Conservation (phyloP, 2,888 invertebrate genomes). For the Ceraclea dissimilis region DNA sequence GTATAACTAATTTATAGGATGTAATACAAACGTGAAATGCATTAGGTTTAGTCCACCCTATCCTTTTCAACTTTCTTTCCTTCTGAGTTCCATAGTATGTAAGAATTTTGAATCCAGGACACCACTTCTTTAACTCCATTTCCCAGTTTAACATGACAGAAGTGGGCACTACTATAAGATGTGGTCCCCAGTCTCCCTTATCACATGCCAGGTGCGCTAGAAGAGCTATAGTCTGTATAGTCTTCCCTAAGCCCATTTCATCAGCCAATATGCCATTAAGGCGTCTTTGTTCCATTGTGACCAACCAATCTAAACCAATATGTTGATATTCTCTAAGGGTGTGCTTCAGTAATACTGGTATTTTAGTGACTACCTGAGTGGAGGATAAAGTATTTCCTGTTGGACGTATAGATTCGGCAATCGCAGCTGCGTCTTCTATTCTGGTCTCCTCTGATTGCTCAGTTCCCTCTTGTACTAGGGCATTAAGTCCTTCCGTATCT, state of each 20-base stretch:
- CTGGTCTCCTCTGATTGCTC: conserved; percentile 49
- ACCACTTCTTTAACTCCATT: conserved; percentile 99
- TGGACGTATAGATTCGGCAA: conserved; percentile 95
- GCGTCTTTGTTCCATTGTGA: conserved; percentile 90
- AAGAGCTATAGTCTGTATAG: conserved; percentile 93
- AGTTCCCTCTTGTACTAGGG: conserved; percentile 30
- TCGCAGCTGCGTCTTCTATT: conserved; percentile 86
- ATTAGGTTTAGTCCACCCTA: conserved; percentile 97
- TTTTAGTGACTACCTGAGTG: conserved; percentile 86
- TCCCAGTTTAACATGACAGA: conserved; percentile 99
- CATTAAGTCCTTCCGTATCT: conserved; percentile 32
- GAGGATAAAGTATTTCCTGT: conserved; percentile 96
- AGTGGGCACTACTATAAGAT: conserved; percentile 97
- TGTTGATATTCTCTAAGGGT: conserved; percentile 91
- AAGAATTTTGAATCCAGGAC: conserved; percentile 96
- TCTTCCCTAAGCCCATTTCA: conserved; percentile 96
- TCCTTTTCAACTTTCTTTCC: conserved; percentile 84
- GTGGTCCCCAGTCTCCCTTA: conserved; percentile 94
- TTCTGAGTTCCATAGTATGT: conserved; percentile 97
- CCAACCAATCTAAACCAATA: conserved; percentile 95
- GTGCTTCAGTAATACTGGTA: conserved; percentile 89
- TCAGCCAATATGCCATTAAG: conserved; percentile 94
- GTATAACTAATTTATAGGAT: conserved; percentile 95
- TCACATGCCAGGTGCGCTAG: conserved; percentile 91
- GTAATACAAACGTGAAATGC: conserved; percentile 98